Conservation (phyloP, 2,113 vertebrate species). For the Daboia siamensis region DNA sequence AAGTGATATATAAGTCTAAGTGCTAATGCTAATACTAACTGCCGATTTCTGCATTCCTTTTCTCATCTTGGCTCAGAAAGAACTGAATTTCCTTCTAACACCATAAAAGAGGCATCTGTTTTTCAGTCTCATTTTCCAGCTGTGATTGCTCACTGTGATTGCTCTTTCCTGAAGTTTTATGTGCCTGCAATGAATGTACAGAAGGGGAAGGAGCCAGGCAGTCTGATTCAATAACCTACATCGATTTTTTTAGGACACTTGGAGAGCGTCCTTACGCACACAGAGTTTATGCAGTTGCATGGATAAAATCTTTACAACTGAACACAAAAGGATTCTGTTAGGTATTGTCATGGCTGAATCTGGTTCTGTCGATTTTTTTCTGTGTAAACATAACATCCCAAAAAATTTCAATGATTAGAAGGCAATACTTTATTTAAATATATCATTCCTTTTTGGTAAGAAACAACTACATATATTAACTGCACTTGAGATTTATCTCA, state of each 20-base stretch:
- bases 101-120: not conserved
- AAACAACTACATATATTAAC: not conserved
- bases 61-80: not conserved
- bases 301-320: not conserved
- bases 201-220: not conserved
- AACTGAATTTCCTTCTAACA: not conserved
- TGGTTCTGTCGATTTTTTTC: not conserved
- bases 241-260: not conserved
- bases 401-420: not conserved
- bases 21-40: too few relatives aligned
- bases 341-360: not conserved
- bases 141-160: not conserved
- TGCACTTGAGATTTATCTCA: not conserved
- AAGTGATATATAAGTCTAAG: too few relatives aligned
- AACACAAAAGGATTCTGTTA: not conserved
- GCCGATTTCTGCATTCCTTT: not conserved
- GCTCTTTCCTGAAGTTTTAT: not conserved
- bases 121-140: not conserved
- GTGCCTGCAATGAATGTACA: not conserved
- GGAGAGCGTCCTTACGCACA: not conserved
- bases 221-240: not conserved
- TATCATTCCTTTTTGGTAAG: not conserved
- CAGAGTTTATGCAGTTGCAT: not conserved
- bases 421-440: not conserved
- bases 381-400: not conserved